Evolutionary conservation across 2,888 invertebrate genomes (phyloP).

Genomic region (Lasioglossum malachurum): DNA sequence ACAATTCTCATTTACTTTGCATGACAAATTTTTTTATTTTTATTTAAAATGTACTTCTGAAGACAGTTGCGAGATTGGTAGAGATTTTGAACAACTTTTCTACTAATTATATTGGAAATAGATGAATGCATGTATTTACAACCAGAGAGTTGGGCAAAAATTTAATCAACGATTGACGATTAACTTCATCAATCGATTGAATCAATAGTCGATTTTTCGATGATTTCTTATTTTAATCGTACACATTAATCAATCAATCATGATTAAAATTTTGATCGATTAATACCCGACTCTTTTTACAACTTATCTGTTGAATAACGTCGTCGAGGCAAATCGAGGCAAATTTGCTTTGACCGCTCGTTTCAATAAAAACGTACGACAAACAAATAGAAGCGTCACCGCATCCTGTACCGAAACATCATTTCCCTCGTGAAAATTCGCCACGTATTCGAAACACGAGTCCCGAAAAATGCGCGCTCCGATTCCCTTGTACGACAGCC

Average conservation of each 20-base stretch:
- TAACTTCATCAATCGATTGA: too few relatives aligned
- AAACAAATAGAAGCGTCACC: not conserved
- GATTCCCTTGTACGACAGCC: slow-evolving; percentile 20
- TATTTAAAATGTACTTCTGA: not conserved
- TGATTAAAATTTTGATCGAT: too few relatives aligned
- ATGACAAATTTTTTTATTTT: too few relatives aligned
- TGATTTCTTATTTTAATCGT: too few relatives aligned
- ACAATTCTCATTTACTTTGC: too few relatives aligned
- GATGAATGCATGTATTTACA: not conserved
- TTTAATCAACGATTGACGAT: too few relatives aligned
- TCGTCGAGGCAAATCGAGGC: not conserved
- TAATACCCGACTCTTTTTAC: too few relatives aligned
- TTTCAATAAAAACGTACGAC: not conserved
- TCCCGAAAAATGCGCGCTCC: slow-evolving; percentile 27
- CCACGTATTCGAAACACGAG: not conserved
- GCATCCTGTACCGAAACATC: not conserved
- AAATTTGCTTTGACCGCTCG: not conserved
- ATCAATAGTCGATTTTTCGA: too few relatives aligned
- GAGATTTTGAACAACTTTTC: not conserved
- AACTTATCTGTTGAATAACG: not conserved
- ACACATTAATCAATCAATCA: too few relatives aligned
- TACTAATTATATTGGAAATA: not conserved
- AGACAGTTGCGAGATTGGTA: not conserved
- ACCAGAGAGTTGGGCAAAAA: too few relatives aligned
- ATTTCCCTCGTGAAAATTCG: not conserved